These are phyloP conservation scores for Rhinophrynus dorsalis DNA, from an alignment of 2,797 vertebrate species.

Conservation along the genomic window DNA sequence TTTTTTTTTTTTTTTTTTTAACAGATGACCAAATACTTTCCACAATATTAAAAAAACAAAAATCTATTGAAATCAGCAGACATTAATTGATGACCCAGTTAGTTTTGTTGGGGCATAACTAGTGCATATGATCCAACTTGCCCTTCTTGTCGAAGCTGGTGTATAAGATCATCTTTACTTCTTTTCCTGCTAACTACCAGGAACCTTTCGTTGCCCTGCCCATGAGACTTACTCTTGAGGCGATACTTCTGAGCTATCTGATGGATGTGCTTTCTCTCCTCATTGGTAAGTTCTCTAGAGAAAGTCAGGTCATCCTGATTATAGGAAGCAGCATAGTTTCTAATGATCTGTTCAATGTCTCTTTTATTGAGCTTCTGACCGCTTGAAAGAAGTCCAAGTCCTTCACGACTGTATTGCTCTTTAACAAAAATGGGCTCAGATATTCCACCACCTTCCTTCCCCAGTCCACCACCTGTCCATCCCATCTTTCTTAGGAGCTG, in stretches of 20 bases:
- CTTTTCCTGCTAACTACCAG: conserved; percentile 92
- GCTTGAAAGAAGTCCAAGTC: conserved; percentile 84
- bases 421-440: conserved; percentile 92
- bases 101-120: conserved; percentile 85
- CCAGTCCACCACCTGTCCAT: conserved; percentile 94
- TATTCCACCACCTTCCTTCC: conserved; percentile 91
- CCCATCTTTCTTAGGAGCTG: conserved; percentile 98
- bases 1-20: not conserved
- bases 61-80: not conserved
- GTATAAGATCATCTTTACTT: conserved; percentile 88
- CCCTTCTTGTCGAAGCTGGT: conserved; percentile 91
- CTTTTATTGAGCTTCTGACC: conserved; percentile 84
- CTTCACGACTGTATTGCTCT: conserved; percentile 92
- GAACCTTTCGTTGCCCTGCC: conserved; percentile 86
- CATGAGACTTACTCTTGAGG: conserved; percentile 93
- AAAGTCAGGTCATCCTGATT: conserved; percentile 93
- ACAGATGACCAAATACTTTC: not conserved
- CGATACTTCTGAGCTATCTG: conserved; percentile 90
- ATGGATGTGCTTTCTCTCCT: conserved; percentile 94
- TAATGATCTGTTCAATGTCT: conserved; percentile 92
- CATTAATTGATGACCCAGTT: not conserved
- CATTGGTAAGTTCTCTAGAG: conserved; percentile 91
- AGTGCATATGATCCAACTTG: conserved; percentile 94
- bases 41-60: not conserved
- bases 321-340: conserved; percentile 86